phyloP scores from a whole-genome alignment of 2,113 vertebrate genomes.

The Nerophis ophidion region DNA sequence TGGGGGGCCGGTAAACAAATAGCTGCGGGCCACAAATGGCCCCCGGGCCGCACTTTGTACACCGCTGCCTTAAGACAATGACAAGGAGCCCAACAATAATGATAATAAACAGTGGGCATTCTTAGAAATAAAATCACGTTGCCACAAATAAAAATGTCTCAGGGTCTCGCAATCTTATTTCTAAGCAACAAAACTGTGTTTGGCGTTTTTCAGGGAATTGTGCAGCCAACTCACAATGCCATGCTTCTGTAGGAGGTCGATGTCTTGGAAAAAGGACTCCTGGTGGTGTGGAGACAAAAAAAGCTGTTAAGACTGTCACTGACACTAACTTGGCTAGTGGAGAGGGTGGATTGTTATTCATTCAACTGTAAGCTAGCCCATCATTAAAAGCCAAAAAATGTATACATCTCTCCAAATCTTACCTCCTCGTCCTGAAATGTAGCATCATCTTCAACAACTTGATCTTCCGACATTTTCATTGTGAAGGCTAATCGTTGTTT shows the following conservation, averaged over 20 bases:
- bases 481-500: constrained; percentile 7
- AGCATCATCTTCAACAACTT: constrained; percentile 81
- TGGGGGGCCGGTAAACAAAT: too few species aligned
- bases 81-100: too few species aligned
- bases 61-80: too few species aligned
- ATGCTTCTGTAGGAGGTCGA: constrained; percentile 93
- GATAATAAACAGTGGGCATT: too few species aligned
- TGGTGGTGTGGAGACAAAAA: constrained; percentile 44
- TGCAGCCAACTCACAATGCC: constrained; percentile 85
- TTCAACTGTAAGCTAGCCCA: not conserved
- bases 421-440: constrained; percentile 89
- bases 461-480: constrained; percentile 86
- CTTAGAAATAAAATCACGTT: too few species aligned
- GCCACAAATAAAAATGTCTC: too few species aligned
- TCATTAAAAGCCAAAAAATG: not conserved
- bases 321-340: not conserved
- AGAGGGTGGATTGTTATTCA: not conserved
- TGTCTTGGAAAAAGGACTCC: constrained; percentile 97
- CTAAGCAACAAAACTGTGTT: too few species aligned
- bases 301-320: too few species aligned
- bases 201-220: too few species aligned
- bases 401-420: constrained; percentile 8
- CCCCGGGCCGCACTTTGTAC: too few species aligned
- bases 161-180: too few species aligned
- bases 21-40: too few species aligned